These are phyloP conservation scores for Candoia aspera DNA, from an alignment of 2,113 vertebrate species.

Conservation along the genomic window DNA sequence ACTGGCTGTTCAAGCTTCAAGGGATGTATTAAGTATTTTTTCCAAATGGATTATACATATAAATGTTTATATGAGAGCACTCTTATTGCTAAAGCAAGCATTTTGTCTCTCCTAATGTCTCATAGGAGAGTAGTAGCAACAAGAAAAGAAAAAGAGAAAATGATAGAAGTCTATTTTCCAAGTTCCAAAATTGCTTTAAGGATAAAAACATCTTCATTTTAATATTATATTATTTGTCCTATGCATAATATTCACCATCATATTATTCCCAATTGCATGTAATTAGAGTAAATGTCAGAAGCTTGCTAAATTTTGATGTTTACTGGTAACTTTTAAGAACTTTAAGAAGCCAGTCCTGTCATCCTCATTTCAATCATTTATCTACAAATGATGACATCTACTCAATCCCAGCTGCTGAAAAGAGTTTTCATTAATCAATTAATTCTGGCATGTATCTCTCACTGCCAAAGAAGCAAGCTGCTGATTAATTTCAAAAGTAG, in stretches of 20 bases:
- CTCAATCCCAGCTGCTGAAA: neutral
- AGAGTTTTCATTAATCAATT: neutral
- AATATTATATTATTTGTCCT: neutral
- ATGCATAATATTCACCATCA: neutral
- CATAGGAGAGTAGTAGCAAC: neutral
- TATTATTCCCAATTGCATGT: neutral
- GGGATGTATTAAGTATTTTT: neutral
- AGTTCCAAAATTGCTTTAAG: neutral
- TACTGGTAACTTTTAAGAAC: neutral
- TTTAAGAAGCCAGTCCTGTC: neutral
- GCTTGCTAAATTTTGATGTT: neutral
- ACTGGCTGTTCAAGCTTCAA: slow-evolving; percentile 23
- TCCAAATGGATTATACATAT: slow-evolving; percentile 19
- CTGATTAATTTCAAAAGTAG: neutral
- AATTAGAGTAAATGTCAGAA: neutral
- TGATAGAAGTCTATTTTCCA: neutral
- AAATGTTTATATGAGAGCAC: slow-evolving; percentile 14
- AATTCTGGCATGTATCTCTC: slow-evolving; percentile 5
- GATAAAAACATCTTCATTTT: neutral
- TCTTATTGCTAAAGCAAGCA: neutral
- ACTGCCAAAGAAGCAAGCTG: neutral
- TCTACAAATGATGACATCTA: neutral
- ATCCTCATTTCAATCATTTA: neutral
- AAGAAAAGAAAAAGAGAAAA: neutral
- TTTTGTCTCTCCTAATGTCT: neutral